Base-by-base conservation (phyloP, 2,113 vertebrate species). In the Thamnaconus septentrionalis region DNA sequence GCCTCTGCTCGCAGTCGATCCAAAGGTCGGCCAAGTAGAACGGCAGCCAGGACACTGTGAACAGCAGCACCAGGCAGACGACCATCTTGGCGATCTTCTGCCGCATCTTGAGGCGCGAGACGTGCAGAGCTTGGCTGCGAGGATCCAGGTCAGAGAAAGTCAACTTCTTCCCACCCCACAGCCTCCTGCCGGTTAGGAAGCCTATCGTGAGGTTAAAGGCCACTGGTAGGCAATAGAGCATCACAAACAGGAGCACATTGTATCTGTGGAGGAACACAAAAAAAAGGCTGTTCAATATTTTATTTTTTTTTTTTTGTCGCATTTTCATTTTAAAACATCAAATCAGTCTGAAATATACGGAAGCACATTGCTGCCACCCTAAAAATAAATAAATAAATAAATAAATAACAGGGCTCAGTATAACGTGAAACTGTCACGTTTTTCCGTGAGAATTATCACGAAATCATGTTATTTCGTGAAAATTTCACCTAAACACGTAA, bases 21-120 rank as follows among this genome's bases (percentile, higher is more conserved):
- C 94, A 94, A 62, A 97, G 93, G 81, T 97, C 95, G 56, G 93
- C 87, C 81, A 94, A 66, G 63, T 97, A 97, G 44, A 96, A 90
- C 0, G 95, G 95, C 76, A 97, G 87, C 95, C 95, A 97, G 47
- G 95, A 95, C 39, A 93, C 50, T 0, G 94, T 92, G 0, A 97
- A 97, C n/a, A 97, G 88, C 48, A 95, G 85, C 49, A 97, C 94
- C 75, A 96, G 84, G 41, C 94, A 93, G 58, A 97, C 92, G 77
- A 97, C 95, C 93, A 96, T 95, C 85, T 94, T 95, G 0, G 93
- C 95, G 1, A 97, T 95, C 59, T 94, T 95, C 90, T 93, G 94
- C 0, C 95, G 92, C 2, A 85, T 91, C 83, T 95, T 95, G 51
- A 97, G 90, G 64, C 94, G 90, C 1, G 94, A 94, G 6, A 83